phyloP scores from a whole-genome alignment of 2,888 invertebrate species.

The Drosophila kokeensis region DNA sequence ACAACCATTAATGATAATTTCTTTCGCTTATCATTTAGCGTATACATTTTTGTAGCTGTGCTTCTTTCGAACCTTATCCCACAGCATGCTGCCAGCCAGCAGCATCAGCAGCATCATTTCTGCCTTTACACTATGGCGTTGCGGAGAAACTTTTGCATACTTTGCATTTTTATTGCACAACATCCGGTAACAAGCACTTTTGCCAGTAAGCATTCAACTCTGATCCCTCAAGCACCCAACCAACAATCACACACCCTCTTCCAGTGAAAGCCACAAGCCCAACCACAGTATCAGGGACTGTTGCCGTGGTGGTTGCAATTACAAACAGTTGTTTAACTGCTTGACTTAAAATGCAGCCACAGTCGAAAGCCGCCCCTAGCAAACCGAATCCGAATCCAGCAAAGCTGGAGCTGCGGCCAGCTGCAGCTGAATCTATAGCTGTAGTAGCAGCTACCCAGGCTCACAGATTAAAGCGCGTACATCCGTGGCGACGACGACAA shows the following conservation, averaged over 20 bases:
- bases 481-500: slow-evolving; percentile 66
- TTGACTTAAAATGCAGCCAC: slow-evolving; percentile 72
- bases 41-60: slow-evolving; percentile 2
- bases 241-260: slow-evolving; percentile 26
- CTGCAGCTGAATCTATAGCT: slow-evolving; percentile 20
- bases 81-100: background rate
- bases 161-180: slow-evolving; percentile 80
- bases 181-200: slow-evolving; percentile 75
- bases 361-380: slow-evolving; percentile 26
- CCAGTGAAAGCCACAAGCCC: slow-evolving; percentile 38
- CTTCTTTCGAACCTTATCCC: slow-evolving; percentile 4
- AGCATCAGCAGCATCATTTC: slow-evolving; percentile 11
- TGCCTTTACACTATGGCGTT: slow-evolving; percentile 21
- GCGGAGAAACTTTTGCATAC: slow-evolving; percentile 65
- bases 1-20: background rate
- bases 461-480: slow-evolving; percentile 75
- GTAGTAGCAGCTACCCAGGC: slow-evolving; percentile 41
- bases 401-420: slow-evolving; percentile 29
- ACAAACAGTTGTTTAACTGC: slow-evolving; percentile 79
- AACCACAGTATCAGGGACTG: slow-evolving; percentile 52
- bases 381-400: slow-evolving; percentile 18
- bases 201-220: slow-evolving; percentile 63
- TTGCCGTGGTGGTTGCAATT: slow-evolving; percentile 59
- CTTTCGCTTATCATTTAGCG: slow-evolving; percentile 19
- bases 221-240: slow-evolving; percentile 41